Percentiles rank a stretch among this genome's conserved stretches.
Evolutionary conservation across 2,113 vertebrate genomes (phyloP).

Genomic region (Okapia johnstoni): DNA sequence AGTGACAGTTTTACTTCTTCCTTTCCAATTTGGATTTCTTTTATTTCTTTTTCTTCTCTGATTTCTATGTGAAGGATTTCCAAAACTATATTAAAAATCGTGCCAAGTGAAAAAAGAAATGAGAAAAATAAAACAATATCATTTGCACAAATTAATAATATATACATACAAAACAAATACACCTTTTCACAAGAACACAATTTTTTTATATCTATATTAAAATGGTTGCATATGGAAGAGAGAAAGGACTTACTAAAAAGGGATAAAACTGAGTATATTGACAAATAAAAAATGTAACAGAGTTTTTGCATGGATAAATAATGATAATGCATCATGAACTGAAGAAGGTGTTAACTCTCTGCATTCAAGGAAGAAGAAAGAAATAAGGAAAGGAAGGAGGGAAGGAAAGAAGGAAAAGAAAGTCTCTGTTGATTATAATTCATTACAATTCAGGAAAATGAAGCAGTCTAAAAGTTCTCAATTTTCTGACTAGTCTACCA

Average conservation of each 20-base stretch:
- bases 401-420: neutral
- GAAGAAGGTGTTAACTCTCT: neutral
- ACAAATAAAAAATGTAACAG: neutral
- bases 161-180: neutral
- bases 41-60: neutral
- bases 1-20: neutral
- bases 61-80: neutral
- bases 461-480: neutral
- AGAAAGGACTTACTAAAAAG: neutral
- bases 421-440: neutral
- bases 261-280: neutral
- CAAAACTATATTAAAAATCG: neutral
- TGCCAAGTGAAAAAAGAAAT: neutral
- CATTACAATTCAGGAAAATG: neutral
- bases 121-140: neutral
- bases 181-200: neutral
- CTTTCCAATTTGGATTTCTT: neutral
- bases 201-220: neutral
- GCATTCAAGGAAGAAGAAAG: neutral
- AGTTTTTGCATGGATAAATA: neutral
- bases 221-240: neutral
- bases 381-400: neutral
- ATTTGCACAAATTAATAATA: neutral
- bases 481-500: neutral
- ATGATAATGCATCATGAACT: neutral